Percentiles rank a stretch among this genome's conserved stretches.
Evolutionary conservation across 2,113 vertebrate genomes (phyloP).

Genomic region (Aix galericulata): DNA sequence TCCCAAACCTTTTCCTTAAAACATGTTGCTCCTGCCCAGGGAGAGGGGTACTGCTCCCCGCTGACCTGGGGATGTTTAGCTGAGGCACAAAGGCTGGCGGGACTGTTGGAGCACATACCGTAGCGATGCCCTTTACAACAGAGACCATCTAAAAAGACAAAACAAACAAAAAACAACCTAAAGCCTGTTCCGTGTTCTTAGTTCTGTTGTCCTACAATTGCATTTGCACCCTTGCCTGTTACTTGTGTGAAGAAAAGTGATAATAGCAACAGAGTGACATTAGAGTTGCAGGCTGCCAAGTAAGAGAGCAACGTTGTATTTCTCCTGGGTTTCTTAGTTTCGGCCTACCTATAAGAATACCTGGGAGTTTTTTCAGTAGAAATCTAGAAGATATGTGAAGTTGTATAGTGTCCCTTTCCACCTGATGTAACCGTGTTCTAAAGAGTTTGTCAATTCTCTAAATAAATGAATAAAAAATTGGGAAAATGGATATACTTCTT

Average conservation of each 20-base stretch:
- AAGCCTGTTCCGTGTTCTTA: neutral
- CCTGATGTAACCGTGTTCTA: neutral
- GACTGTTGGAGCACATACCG: neutral
- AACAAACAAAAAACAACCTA: neutral
- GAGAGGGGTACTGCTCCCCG: neutral
- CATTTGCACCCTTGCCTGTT: neutral
- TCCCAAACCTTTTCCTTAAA: neutral
- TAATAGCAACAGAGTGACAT: neutral
- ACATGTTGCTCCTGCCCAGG: fast-evolving
- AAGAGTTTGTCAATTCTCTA: neutral
- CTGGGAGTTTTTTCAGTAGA: no score
- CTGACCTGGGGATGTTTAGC: neutral
- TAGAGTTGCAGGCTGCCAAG: neutral
- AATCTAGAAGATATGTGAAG: neutral
- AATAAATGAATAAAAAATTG: neutral
- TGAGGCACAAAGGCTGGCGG: fast-evolving
- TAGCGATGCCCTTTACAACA: neutral
- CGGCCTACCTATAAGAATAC: neutral
- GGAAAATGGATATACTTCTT: fast-evolving
- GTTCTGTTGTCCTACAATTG: neutral
- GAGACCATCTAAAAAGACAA: neutral
- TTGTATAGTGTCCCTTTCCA: neutral
- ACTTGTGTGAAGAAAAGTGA: neutral
- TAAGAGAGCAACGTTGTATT: neutral
- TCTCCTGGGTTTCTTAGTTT: neutral